These are phyloP conservation scores for Cyanocitta stelleri DNA, from an alignment of 2,113 vertebrate genomes.

Conservation along the genomic window DNA sequence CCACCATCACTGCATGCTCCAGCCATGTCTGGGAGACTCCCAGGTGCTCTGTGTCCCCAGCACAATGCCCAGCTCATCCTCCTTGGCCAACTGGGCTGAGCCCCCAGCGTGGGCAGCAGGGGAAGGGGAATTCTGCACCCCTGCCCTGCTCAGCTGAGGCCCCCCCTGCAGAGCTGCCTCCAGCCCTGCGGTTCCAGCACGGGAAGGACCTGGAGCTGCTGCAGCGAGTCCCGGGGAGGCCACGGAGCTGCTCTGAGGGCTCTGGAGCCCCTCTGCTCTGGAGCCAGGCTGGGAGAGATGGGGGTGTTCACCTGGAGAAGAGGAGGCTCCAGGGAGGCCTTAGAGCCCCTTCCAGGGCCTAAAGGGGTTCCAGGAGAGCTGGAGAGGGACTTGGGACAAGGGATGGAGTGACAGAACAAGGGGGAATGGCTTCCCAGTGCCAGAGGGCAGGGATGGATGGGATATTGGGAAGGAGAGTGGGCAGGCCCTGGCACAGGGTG, in stretches of 20 bases:
- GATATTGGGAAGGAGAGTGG: background rate
- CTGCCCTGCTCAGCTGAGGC: rapidly evolving
- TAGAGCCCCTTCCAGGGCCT: background rate
- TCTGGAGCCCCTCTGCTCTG: background rate
- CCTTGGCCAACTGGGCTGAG: too few relatives aligned
- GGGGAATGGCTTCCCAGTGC: background rate
- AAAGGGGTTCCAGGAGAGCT: background rate
- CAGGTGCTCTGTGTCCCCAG: background rate
- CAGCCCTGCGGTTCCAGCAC: background rate
- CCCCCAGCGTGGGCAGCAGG: background rate
- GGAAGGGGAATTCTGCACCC: background rate
- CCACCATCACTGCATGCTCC: background rate
- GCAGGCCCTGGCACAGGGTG: rapidly evolving
- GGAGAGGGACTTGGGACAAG: background rate
- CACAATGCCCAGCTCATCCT: background rate
- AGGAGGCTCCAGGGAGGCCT: background rate
- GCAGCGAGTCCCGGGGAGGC: rapidly evolving
- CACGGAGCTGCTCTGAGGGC: rapidly evolving
- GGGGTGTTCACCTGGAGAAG: too few relatives aligned
- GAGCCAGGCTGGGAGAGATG: background rate
- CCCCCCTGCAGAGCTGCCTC: background rate
- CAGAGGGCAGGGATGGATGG: background rate
- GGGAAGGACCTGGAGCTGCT: background rate
- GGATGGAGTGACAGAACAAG: background rate
- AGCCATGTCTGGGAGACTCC: background rate